Conservation (phyloP, 2,888 invertebrate species). For the Escarpia spicata region DNA sequence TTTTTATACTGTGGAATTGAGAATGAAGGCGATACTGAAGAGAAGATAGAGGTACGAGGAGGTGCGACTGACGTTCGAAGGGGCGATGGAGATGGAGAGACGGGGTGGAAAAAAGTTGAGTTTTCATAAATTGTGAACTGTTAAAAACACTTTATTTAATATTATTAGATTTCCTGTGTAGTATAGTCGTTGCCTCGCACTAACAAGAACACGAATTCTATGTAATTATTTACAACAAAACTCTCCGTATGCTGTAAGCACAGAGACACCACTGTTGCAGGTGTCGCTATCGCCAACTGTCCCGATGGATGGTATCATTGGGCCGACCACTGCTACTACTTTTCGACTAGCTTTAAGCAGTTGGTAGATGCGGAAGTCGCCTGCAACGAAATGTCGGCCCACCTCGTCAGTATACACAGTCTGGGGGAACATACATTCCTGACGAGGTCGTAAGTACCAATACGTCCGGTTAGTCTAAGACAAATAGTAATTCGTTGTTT, state of each 20-base stretch:
- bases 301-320: background rate
- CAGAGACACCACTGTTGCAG: background rate
- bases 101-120: too few relatives aligned
- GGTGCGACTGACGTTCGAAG: too few relatives aligned
- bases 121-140: too few relatives aligned
- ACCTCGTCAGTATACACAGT: background rate
- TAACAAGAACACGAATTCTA: too few relatives aligned
- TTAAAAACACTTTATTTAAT: too few relatives aligned
- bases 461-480: background rate
- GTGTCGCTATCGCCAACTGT: background rate
- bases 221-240: too few relatives aligned
- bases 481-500: background rate
- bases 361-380: background rate
- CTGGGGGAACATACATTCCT: background rate
- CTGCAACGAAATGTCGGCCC: background rate
- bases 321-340: slow-evolving; percentile 16
- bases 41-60: too few relatives aligned
- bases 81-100: too few relatives aligned
- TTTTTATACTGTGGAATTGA: too few relatives aligned
- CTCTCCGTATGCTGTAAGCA: background rate
- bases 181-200: too few relatives aligned
- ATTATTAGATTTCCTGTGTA: too few relatives aligned
- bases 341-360: background rate
- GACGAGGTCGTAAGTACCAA: background rate
- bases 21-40: too few relatives aligned